Evolutionary conservation across 2,888 invertebrate species (phyloP).

Genomic region (Leuctra nigra): DNA sequence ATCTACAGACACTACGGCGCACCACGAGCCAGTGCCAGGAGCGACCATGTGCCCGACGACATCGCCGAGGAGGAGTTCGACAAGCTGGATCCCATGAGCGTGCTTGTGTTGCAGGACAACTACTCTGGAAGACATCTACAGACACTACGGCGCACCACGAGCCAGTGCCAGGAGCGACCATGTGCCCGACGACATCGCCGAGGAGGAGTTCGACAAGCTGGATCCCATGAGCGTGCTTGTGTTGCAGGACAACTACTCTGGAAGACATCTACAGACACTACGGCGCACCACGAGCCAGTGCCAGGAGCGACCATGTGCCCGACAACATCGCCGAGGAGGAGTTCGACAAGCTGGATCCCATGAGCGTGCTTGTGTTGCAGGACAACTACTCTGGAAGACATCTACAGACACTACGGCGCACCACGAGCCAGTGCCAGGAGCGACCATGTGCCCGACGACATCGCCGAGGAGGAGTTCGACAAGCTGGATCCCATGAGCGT

Average conservation of each 20-base stretch:
- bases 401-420: slow-evolving; percentile 55
- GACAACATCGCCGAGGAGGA: slow-evolving; percentile 48
- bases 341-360: slow-evolving; percentile 38
- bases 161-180: slow-evolving; percentile 36
- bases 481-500: no score
- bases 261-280: slow-evolving; percentile 64
- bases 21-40: slow-evolving; percentile 28
- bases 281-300: slow-evolving; percentile 34
- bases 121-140: slow-evolving; percentile 61
- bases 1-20: slow-evolving; percentile 56
- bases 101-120: slow-evolving; percentile 57
- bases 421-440: slow-evolving; percentile 33
- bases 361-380: no score
- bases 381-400: slow-evolving; percentile 61
- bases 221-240: no score
- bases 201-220: slow-evolving; percentile 49
- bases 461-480: slow-evolving; percentile 48
- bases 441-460: slow-evolving; percentile 39
- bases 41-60: slow-evolving; percentile 40
- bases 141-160: slow-evolving; percentile 46
- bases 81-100: no score
- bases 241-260: slow-evolving; percentile 61
- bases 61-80: slow-evolving; percentile 48
- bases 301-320: slow-evolving; percentile 39
- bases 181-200: slow-evolving; percentile 40